Evolutionary conservation across 2,113 vertebrate genomes (phyloP), one percentile per base, ranked within the genome.

Genomic region (Recurvirostra avosetta): DNA sequence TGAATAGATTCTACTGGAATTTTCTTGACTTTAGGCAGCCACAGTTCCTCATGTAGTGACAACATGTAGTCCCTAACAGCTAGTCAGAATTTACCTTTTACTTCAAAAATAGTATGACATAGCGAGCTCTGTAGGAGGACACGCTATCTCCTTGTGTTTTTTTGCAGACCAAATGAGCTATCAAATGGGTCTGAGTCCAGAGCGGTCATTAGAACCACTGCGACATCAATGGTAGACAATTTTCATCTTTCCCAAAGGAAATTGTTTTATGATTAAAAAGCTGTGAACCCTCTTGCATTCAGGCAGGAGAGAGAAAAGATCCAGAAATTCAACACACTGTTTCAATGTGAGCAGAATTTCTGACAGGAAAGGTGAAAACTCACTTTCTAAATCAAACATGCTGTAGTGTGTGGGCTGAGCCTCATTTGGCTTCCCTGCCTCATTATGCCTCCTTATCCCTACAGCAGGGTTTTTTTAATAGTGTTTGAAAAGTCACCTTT

Each of bases 401-500:
- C 23, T 68, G 20, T 90, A 78, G 50, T 49, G 47, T 90, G 66
- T 67, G 40, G 66, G 68, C 59, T 91, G 84, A 90, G 66, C 41
- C 90, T 94, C 86, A 87, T 94, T 98, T 97, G 34, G 74, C 52
- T 81, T 72, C 76, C 21, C 34, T 94, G 66, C 40, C 53, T 95
- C 92, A 52, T 96, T 94, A 94, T 86, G 65, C 19, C 18, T 91
- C 84, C 88, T 97, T 96, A 95, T 93, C 43, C 85, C 67, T 66
- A 79, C 47, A 86, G 95, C 78, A 90, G 15, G 0, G 47, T 94
- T 93, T 75, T 97, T 93, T 72, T 82, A 94, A 76, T 71, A 62
- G 66, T 82, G 45, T 72, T 89, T 94, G 83, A 96, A 92, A 97
- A 96, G 87, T 94, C 73, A 97, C 80, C 95, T 96, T 89, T 91